Evolutionary conservation across 92 coral and sea anemone species (phyloP).

Genomic region (Palythoa grandis): DNA sequence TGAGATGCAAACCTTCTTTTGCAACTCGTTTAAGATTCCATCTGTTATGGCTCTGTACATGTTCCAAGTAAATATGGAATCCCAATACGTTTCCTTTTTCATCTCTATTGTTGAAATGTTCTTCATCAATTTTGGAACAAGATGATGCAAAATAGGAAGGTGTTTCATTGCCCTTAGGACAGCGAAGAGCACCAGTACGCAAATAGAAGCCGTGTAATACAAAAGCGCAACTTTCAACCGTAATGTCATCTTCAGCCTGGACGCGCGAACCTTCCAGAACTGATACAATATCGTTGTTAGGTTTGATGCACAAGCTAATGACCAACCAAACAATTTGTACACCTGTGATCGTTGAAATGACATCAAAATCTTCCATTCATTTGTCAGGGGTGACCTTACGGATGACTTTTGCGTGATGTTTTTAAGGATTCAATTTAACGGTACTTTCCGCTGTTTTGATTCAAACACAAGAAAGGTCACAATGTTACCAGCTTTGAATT

Average conservation of each 20-base stretch:
- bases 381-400: slow-evolving; percentile 34
- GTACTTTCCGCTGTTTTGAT: slow-evolving; percentile 20
- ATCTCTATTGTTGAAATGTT: slow-evolving; percentile 53
- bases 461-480: slow-evolving; percentile 41
- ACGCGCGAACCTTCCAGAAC: background rate
- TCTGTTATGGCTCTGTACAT: slow-evolving; percentile 71
- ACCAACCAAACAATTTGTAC: slow-evolving; percentile 8
- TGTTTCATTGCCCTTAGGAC: slow-evolving; percentile 32
- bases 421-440: slow-evolving; percentile 11
- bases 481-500: slow-evolving; percentile 22
- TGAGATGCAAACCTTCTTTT: slow-evolving; percentile 52
- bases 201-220: slow-evolving; percentile 24
- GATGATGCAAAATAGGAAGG: slow-evolving; percentile 54
- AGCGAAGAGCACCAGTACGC: slow-evolving; percentile 38
- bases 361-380: slow-evolving; percentile 26
- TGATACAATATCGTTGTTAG: background rate
- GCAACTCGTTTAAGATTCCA: slow-evolving; percentile 60
- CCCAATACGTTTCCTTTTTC: slow-evolving; percentile 57
- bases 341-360: slow-evolving; percentile 23
- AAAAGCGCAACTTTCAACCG: slow-evolving; percentile 7
- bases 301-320: background rate
- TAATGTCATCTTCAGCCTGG: background rate
- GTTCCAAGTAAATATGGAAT: slow-evolving; percentile 69
- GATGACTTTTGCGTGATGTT: slow-evolving; percentile 48
- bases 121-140: slow-evolving; percentile 50